Evolutionary conservation across 2,888 invertebrate genomes (phyloP).

Genomic region (Chironomus tentans): DNA sequence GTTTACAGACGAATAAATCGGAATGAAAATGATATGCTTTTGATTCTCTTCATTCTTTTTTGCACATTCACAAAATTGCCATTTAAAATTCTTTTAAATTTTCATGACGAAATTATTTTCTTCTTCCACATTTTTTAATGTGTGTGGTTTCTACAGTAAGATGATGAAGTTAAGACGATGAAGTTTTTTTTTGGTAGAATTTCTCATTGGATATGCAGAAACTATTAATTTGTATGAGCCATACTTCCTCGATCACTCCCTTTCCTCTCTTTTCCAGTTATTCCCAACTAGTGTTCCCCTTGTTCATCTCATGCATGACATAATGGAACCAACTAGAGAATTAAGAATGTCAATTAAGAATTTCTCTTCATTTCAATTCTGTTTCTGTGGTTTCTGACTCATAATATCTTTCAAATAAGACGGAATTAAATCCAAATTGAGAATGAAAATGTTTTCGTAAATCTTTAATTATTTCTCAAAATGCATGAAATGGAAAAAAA

Average conservation of each 20-base stretch:
- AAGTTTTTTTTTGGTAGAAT: neutral
- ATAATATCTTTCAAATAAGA: neutral
- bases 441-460: neutral
- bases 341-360: neutral
- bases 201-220: conserved; percentile 22
- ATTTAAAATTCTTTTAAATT: neutral
- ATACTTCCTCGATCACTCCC: neutral
- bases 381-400: neutral
- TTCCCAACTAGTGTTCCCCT: neutral
- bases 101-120: neutral
- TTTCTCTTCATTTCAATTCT: neutral
- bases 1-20: neutral
- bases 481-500: neutral
- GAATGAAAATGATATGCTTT: neutral
- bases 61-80: neutral
- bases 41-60: neutral
- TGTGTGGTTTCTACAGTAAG: too few species aligned
- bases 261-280: neutral
- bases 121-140: too few species aligned
- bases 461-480: neutral
- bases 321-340: neutral
- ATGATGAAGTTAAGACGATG: too few species aligned
- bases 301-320: neutral
- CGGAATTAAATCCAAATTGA: neutral
- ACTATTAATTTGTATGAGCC: conserved; percentile 23